Conservation (phyloP, 2,797 vertebrate genomes). For the Loriculus beryllinus region DNA sequence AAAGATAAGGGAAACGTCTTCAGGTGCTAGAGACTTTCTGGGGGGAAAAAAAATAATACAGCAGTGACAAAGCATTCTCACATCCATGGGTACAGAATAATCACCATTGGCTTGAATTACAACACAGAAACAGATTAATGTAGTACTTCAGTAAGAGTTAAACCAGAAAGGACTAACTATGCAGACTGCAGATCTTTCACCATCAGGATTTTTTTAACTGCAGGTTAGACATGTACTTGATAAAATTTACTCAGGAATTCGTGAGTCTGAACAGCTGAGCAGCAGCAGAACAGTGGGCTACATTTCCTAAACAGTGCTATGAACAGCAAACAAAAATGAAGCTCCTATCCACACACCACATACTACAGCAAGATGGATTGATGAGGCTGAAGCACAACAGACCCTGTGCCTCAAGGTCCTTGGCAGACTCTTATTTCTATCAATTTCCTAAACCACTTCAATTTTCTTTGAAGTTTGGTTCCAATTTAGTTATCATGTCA, state of each 20-base stretch:
- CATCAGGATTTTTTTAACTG: not conserved
- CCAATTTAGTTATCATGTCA: not conserved
- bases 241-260: not conserved
- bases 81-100: not conserved
- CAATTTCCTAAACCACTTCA: not conserved
- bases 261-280: not conserved
- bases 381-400: not conserved
- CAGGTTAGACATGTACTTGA: not conserved
- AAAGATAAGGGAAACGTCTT: fast-evolving
- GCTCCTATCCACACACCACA: not conserved
- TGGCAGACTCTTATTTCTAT: not conserved
- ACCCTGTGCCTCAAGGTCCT: not conserved
- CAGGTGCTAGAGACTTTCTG: not conserved
- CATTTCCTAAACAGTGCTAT: not conserved
- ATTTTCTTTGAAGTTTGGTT: not conserved
- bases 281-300: not conserved
- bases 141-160: not conserved
- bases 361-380: not conserved
- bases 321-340: not conserved
- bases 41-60: not conserved
- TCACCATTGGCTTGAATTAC: not conserved
- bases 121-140: not conserved
- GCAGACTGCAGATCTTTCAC: not conserved
- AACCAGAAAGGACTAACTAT: not conserved
- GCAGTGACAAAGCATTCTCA: not conserved